These are phyloP conservation scores for Junco hyemalis DNA, from an alignment of 2,113 vertebrate genomes.

Conservation along the genomic window DNA sequence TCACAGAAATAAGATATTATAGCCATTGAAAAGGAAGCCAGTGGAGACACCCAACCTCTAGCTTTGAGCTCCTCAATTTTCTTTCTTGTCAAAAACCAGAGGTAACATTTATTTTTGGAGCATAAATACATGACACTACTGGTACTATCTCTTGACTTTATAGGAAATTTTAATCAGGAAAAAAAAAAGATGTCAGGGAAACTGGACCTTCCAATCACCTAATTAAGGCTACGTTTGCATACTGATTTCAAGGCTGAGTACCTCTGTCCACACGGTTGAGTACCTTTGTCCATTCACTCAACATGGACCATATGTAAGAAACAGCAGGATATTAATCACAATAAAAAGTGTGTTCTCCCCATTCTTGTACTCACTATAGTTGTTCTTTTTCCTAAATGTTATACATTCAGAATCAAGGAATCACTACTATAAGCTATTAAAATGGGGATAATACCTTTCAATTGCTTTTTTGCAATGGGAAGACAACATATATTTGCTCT, in stretches of 20 bases:
- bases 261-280: background rate
- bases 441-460: background rate
- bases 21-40: slow-evolving; percentile 49
- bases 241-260: slow-evolving; percentile 47
- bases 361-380: background rate
- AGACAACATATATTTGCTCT: background rate
- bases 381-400: background rate
- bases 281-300: background rate
- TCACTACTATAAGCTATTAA: background rate
- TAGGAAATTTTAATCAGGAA: background rate
- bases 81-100: background rate
- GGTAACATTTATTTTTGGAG: background rate
- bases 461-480: background rate
- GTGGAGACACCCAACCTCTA: background rate
- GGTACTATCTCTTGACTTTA: background rate
- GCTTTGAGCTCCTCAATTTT: background rate
- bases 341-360: background rate
- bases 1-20: slow-evolving; percentile 6
- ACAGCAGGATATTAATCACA: slow-evolving; percentile 6
- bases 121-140: background rate
- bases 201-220: background rate
- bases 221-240: slow-evolving; percentile 32
- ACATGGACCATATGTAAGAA: background rate
- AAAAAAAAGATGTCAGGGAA: background rate
- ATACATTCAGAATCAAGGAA: background rate